These are phyloP conservation scores for Nothocercus nigrocapillus DNA, from an alignment of 2,113 vertebrate species.

Conservation along the genomic window DNA sequence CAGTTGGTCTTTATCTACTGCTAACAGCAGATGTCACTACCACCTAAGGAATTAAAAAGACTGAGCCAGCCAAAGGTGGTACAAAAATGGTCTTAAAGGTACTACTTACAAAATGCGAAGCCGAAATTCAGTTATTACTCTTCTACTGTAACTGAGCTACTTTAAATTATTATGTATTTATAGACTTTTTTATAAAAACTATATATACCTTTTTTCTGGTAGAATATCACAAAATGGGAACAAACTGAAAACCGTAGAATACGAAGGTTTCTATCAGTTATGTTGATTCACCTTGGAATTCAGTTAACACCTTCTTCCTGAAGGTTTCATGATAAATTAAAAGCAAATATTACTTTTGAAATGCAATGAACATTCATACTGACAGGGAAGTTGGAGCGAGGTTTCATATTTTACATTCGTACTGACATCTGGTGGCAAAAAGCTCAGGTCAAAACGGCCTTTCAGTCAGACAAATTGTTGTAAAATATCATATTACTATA, in stretches of 20 bases:
- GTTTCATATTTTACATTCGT: neutral
- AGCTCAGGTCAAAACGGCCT: neutral
- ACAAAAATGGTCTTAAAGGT: neutral
- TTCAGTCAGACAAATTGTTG: neutral
- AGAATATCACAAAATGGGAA: neutral
- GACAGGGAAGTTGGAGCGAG: neutral
- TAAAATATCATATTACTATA: neutral
- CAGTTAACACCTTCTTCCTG: neutral
- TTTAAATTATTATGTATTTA: neutral
- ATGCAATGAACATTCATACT: neutral
- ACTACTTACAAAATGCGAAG: rapidly evolving
- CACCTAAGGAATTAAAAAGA: slow-evolving; percentile 18
- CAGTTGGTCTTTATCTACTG: neutral
- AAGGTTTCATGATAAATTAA: neutral
- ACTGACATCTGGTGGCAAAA: slow-evolving; percentile 7
- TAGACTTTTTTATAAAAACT: neutral
- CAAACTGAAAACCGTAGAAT: neutral
- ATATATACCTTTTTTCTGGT: neutral
- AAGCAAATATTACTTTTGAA: neutral
- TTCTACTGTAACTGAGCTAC: neutral
- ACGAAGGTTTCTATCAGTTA: neutral
- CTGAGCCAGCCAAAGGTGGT: no score
- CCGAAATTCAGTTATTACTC: neutral
- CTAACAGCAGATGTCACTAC: slow-evolving; percentile 37
- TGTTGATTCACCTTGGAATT: neutral